Percentiles rank a stretch among this genome's conserved stretches.
phyloP scores from a whole-genome alignment of 2,797 vertebrate genomes.

The Gymnothorax reevesii region DNA sequence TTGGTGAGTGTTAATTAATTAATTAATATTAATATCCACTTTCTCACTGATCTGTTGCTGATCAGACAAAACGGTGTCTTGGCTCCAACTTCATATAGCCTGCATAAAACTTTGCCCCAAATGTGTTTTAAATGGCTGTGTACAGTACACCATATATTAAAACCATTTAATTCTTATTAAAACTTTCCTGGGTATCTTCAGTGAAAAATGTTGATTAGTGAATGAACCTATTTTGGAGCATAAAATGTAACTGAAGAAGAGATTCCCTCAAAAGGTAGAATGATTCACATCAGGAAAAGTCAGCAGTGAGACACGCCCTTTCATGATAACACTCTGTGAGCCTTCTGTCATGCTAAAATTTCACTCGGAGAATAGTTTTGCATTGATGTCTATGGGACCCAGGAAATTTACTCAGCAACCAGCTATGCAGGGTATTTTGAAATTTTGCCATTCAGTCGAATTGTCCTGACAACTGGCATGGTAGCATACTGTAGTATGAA shows the following conservation, averaged over 20 bases:
- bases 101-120: too few species aligned
- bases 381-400: neutral
- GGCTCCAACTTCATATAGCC: too few species aligned
- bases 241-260: neutral
- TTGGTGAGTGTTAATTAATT: too few species aligned
- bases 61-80: too few species aligned
- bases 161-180: neutral
- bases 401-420: neutral
- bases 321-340: neutral
- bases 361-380: neutral
- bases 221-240: neutral
- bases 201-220: neutral
- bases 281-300: neutral
- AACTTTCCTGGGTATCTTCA: neutral
- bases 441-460: neutral
- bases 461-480: neutral
- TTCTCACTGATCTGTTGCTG: too few species aligned
- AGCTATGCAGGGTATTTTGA: constrained; percentile 28
- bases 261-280: neutral
- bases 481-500: neutral
- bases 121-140: too few species aligned
- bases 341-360: neutral
- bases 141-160: neutral
- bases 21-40: too few species aligned
- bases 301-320: neutral